A percentile compares a stretch with the other conserved stretches of the same genome.
These are phyloP conservation scores for Sesamia nonagrioides DNA, from an alignment of 1,140 invertebrate species.

Conservation along the genomic window DNA sequence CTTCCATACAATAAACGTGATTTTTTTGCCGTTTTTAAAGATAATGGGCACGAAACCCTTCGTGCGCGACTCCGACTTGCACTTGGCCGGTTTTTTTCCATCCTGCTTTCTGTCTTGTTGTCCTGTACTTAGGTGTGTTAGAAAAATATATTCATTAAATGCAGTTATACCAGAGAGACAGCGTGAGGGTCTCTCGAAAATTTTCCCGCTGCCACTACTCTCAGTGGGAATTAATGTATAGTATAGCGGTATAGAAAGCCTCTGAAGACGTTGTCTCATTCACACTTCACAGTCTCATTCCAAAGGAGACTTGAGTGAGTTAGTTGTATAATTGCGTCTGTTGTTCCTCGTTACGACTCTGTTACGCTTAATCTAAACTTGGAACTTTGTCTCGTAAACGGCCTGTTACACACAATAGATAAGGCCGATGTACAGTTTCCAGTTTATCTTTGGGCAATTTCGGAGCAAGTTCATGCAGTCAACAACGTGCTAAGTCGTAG, in stretches of 20 bases:
- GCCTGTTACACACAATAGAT: constrained; percentile 43
- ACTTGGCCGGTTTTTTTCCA: too few relatives aligned
- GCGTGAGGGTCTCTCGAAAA: too few relatives aligned
- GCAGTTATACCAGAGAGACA: too few relatives aligned
- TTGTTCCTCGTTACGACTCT: constrained; percentile 53
- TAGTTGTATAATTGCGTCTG: constrained; percentile 57
- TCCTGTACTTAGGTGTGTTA: too few relatives aligned
- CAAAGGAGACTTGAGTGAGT: constrained; percentile 50
- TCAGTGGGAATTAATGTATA: too few relatives aligned
- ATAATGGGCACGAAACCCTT: too few relatives aligned
- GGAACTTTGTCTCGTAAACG: constrained; percentile 49
- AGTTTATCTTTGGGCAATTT: constrained; percentile 36
- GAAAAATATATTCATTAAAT: too few relatives aligned
- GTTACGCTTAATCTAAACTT: constrained; percentile 56
- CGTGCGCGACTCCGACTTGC: too few relatives aligned
- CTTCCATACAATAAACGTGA: too few relatives aligned
- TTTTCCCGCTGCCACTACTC: too few relatives aligned
- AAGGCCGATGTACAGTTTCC: constrained; percentile 35
- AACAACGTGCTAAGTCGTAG: constrained; percentile 8
- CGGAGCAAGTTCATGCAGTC: constrained; percentile 26
- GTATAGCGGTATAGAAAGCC: background rate
- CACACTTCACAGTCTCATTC: background rate
- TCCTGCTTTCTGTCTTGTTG: too few relatives aligned
- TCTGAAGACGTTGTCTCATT: background rate
- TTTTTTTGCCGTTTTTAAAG: too few relatives aligned